Evolutionary conservation across 2,113 vertebrate species (phyloP), one percentile per base, ranked within the genome.

Genomic region (Noturus placidus): DNA sequence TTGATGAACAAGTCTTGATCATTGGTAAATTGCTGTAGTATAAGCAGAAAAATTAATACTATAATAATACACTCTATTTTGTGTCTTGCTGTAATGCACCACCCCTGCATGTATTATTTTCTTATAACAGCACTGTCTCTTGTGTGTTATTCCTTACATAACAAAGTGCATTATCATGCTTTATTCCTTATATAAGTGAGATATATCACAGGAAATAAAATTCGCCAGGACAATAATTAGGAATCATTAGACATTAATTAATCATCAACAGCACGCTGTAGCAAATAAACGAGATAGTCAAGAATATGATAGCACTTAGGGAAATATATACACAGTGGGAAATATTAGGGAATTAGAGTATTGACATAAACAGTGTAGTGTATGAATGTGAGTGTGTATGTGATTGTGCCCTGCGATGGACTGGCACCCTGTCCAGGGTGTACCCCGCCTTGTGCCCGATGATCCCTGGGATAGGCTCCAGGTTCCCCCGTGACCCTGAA

Each of bases 11-110:
- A 30, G 11, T 14, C 33, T 8, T 20, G 20, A 46, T 74, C 38
- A 76, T 46, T 76, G 72, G 72, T 27, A 70, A 35, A 72, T 72
- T 72, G 69, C 69, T 38, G 69, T 20, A 67, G n/a, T 67, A 67
- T n/a, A 30, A 67, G 27, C 3, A 67, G 63, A 67, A 22, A 1
- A 74, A 42, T 13, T 22, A 38, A 10, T 2, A 70, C 35, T 4
- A 65, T 15, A 33, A 69, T 69, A 33, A 14, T 30, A 69, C 30
- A 35, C 2, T 19, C 25, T 72, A 2, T 7, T 38, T 72, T 30
- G 65, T 69, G n/a, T 30, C 65, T 30, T 69, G 14, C 30, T 19
- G 17, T 70, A 70, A 35, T 2, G 27, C 25, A 65, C 30, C 65
- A 14, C 1, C 19, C 17, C 14, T 70, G 67, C 35, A 42, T 38